Evolutionary conservation across 1,140 invertebrate genomes (phyloP).

Genomic region (Drosophila lini): DNA sequence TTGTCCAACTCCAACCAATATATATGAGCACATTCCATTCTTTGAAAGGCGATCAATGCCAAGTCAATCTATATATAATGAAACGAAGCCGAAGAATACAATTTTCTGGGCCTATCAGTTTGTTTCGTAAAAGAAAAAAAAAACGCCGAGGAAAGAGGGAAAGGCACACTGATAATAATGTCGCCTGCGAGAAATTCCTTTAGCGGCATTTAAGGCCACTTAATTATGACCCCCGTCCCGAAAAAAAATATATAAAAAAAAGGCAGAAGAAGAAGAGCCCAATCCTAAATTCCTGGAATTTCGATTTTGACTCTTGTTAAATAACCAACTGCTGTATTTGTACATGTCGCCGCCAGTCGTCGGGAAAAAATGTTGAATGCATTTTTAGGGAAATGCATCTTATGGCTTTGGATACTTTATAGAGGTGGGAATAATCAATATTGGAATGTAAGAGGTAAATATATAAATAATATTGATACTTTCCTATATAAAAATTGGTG

Average conservation of each 20-base stretch:
- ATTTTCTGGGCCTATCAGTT: conserved; percentile 50
- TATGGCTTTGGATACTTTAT: background rate
- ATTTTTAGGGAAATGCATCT: conserved; percentile 9
- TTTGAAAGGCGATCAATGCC: conserved; percentile 39
- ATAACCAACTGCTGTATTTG: conserved; percentile 78
- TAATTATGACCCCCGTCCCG: conserved; percentile 66
- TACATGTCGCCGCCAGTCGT: conserved; percentile 41
- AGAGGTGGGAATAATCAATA: background rate
- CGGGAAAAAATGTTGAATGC: conserved; percentile 17
- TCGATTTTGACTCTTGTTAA: conserved; percentile 66
- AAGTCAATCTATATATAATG: conserved; percentile 43
- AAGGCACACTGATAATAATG: conserved; percentile 77
- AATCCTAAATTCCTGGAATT: conserved; percentile 81
- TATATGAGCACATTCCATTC: conserved; percentile 48
- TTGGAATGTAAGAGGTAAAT: background rate
- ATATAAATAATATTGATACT: no score
- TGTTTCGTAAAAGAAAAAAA: conserved; percentile 1
- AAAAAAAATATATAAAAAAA: conserved; percentile 22
- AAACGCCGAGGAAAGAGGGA: background rate
- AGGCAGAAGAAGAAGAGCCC: conserved; percentile 32
- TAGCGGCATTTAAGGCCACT: conserved; percentile 81
- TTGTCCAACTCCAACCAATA: conserved; percentile 30
- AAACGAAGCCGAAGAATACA: conserved; percentile 47
- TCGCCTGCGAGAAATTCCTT: conserved; percentile 81
- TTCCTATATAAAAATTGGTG: background rate